Evolutionary conservation across 2,113 vertebrate genomes (phyloP), one percentile per base, ranked within the genome.

Genomic region (Hippocampus guttulatus): DNA sequence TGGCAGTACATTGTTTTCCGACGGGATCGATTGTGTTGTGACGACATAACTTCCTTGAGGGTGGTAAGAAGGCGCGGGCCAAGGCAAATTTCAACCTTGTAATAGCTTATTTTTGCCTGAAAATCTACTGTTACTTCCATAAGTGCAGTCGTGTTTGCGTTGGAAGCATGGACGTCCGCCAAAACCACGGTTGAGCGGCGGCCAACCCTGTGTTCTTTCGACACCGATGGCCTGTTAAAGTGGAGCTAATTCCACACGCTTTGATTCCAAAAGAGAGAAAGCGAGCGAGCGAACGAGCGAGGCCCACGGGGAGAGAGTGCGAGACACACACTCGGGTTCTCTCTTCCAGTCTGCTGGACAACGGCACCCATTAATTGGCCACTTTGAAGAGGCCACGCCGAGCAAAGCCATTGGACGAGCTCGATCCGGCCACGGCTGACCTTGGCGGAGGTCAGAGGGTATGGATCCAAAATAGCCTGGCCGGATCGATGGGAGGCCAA

Each of bases 371-470:
- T 91, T 92, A 90, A 90, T 87, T 68, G 73, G 87, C 91, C 88
- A 91, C 87, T 90, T 89, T 90, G 86, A 87, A 63, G 78, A 82
- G 77, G 80, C 85, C 82, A 84, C 74, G 73, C 86, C 83, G 87
- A 80, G 77, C 81, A 3, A 5, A 49, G 60, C 55, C 73, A 88
- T 87, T 84, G 83, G 87, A 52, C 10, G 38, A 75, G 72, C 51
- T 15, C 62, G 38, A 70, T 82, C 72, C 55, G 62, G 77, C 70
- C 55, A 14, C 55, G 4, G 4, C 23, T 11, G 58, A 98, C 95
- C 95, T 97, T 96, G 94, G 92, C 88, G 90, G 75, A 93, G 94
- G 94, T 96, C 92, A 72, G 64, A 93, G 93, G 90, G 94, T 93
- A 77, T 68, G 66, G 64, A 75, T 80, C 92, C 91, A 91, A 79